A percentile compares a stretch with the other conserved stretches of the same genome.
phyloP scores from a whole-genome alignment of 2,113 vertebrate species.

The Beaufortia kweichowensis region DNA sequence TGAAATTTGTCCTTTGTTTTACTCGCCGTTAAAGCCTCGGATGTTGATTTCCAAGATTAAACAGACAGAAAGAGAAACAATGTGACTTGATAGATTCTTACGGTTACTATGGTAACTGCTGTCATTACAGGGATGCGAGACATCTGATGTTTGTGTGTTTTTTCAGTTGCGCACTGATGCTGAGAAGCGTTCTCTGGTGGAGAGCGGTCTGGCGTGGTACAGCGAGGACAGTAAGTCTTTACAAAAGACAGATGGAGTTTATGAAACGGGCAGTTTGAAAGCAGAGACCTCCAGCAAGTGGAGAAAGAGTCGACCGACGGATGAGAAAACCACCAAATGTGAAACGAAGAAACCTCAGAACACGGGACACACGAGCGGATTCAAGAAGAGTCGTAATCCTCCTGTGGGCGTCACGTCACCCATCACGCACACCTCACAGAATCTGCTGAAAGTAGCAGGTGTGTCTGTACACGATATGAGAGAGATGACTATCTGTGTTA shows the following conservation, averaged over 20 bases:
- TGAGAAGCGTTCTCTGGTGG: conserved; percentile 91
- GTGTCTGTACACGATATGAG: too few species aligned
- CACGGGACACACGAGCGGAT: conserved; percentile 80
- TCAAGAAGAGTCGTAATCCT: conserved; percentile 88
- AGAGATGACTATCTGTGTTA: background rate
- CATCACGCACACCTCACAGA: conserved; percentile 92
- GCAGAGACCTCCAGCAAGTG: conserved; percentile 88
- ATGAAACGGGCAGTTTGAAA: conserved; percentile 93
- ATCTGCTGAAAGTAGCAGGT: conserved; percentile 86
- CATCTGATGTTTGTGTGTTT: conserved; percentile 61
- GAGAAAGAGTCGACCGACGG: conserved; percentile 81
- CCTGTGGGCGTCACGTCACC: conserved; percentile 92
- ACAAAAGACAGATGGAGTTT: conserved; percentile 78
- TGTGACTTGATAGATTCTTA: conserved; percentile 15
- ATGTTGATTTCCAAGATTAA: conserved; percentile 30
- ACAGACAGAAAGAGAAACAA: conserved; percentile 21
- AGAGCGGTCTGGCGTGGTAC: conserved; percentile 95
- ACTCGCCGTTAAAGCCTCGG: conserved; percentile 11
- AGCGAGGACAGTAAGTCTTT: conserved; percentile 85
- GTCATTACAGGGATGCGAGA: conserved; percentile 42
- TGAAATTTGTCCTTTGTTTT: conserved; percentile 21
- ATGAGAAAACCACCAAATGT: conserved; percentile 71
- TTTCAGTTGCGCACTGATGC: conserved; percentile 93
- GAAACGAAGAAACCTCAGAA: conserved; percentile 88
- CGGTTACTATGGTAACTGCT: conserved; percentile 41